Evolutionary conservation across 2,113 vertebrate species (phyloP), one percentile per base, ranked within the genome.

Genomic region (Varanus salvator): DNA sequence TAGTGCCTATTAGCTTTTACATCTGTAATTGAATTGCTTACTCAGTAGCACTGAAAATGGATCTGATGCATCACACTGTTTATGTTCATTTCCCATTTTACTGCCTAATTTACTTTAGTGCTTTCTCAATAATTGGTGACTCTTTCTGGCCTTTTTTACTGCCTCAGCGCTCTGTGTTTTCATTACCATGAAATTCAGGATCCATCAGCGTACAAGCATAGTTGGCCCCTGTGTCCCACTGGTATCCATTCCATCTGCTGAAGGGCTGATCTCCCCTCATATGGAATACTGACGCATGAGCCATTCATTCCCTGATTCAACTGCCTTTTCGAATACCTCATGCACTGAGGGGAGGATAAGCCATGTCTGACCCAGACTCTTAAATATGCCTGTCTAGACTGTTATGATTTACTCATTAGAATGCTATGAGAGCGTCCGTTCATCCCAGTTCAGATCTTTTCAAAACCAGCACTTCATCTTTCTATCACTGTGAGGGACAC

Each of bases 351-450:
- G 25, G 57, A 50, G 66, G 44, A 78, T 21, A 84, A 78, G 14
- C 48, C n/a, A 85, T 19, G 34, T 85, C 60, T 89, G 60, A 78
- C 31, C 34, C 21, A 89, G 48, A 77, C 74, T 69, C 82, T 78
- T 69, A 57, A 38, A 69, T 78, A 78, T 44, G 74, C 54, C 31
- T 85, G 82, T 89, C 88, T 89, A 89, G 88, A 89, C 82, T 52
- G 50, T 82, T 69, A 52, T 68, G 48, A 85, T 78, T 78, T 71
- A 89, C 57, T 68, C 82, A 71, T 89, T 54, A 31, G 68, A 80
- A 29, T 78, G 60, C 66, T 54, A 29, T 78, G 64, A 89, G 23
- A 89, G 48, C 60, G 69, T 3, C 19, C 78, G 82, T 69, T 85
- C 60, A 85, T 69, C 5, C 31, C 52, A 78, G 74, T 74, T 85